These are phyloP conservation scores for Chascanopsetta lugubris DNA, from an alignment of 2,113 vertebrate species.

Conservation along the genomic window DNA sequence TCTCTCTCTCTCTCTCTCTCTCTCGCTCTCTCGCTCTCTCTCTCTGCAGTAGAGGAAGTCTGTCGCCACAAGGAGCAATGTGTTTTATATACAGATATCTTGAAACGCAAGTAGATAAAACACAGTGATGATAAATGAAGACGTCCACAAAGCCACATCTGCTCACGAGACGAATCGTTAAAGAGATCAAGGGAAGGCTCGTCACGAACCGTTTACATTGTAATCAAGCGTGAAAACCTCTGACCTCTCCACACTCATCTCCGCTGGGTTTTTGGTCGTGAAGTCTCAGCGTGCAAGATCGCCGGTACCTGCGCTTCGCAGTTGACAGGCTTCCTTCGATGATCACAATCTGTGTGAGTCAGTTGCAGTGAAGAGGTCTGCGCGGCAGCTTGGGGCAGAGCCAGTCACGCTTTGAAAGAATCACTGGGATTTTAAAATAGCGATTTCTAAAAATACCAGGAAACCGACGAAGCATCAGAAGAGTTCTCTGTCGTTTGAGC, in stretches of 20 bases:
- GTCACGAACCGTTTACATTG: neutral
- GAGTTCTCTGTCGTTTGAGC: conserved; percentile 7
- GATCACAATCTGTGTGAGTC: conserved; percentile 14
- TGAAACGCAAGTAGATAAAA: neutral
- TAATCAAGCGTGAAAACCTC: neutral
- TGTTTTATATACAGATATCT: neutral
- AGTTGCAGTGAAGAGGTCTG: conserved; percentile 10
- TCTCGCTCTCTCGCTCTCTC: too few relatives aligned
- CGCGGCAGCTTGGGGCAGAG: conserved; percentile 5
- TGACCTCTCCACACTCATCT: neutral
- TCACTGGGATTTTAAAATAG: conserved; percentile 21
- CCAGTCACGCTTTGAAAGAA: conserved; percentile 31
- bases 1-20: too few relatives aligned
- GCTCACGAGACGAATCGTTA: neutral
- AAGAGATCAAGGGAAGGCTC: neutral
- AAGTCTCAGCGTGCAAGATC: conserved; percentile 4
- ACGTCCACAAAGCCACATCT: neutral
- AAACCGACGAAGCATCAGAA: neutral
- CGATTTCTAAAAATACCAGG: conserved; percentile 13
- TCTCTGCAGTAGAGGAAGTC: too few relatives aligned
- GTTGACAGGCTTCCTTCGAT: conserved; percentile 6
- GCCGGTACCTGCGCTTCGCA: neutral
- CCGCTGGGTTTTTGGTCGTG: neutral
- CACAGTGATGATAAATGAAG: neutral
- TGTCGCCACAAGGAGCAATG: neutral